These are phyloP conservation scores for Eupithecia centaureata DNA, from an alignment of 2,888 invertebrate genomes.

Conservation along the genomic window DNA sequence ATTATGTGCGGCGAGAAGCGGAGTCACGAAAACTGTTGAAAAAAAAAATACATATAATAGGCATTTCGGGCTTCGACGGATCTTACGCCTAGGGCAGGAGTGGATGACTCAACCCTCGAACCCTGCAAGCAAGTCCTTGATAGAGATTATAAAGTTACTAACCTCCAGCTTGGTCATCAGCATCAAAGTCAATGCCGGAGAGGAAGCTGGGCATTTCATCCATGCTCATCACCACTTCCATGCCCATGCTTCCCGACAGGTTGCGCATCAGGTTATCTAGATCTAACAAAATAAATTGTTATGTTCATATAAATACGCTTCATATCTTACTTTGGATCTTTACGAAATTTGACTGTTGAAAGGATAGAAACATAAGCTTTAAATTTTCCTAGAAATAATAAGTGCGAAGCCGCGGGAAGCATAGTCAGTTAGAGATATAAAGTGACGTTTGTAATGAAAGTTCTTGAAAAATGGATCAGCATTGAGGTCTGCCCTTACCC, in stretches of 20 bases:
- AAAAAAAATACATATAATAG: neutral
- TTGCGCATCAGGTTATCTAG: conserved; percentile 24
- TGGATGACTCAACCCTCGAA: neutral
- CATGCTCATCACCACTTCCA: conserved; percentile 31
- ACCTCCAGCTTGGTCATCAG: conserved; percentile 21
- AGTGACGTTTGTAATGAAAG: neutral
- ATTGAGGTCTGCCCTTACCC: conserved; percentile 14
- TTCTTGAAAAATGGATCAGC: neutral
- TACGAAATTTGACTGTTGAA: no score
- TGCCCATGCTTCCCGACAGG: conserved; percentile 15
- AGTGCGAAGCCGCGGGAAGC: no score
- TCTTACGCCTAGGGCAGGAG: neutral
- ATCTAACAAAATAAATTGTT: conserved; percentile 17
- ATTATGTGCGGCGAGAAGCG: conserved; percentile 13
- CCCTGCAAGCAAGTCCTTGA: neutral
- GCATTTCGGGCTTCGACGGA: neutral
- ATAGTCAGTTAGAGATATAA: no score
- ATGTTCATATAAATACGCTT: no score
- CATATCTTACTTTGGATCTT: no score
- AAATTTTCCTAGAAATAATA: no score
- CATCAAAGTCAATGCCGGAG: conserved; percentile 5
- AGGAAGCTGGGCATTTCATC: conserved; percentile 19
- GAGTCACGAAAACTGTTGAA: conserved; percentile 29
- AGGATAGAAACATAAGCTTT: no score
- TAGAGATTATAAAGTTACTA: neutral